A percentile compares a stretch with the other conserved stretches of the same genome.
phyloP scores from a whole-genome alignment of 2,797 vertebrate species.

The Falco biarmicus region DNA sequence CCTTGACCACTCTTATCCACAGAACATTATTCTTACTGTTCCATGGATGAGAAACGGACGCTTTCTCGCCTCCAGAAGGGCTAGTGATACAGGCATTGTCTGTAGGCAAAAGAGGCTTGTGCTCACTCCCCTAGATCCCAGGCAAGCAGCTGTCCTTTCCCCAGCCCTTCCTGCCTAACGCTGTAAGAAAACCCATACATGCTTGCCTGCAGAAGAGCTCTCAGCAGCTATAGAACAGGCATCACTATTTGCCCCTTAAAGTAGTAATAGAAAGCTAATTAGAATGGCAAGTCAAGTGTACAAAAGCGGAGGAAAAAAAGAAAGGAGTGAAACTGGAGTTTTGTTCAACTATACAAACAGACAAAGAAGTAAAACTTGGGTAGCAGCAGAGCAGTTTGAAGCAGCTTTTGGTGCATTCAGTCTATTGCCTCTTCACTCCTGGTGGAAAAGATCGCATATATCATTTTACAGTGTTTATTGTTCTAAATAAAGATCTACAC shows the following conservation, averaged over 20 bases:
- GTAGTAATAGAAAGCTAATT: slow-evolving; percentile 33
- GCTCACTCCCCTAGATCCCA: not conserved
- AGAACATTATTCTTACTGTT: not conserved
- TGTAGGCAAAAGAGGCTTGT: not conserved
- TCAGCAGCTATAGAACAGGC: not conserved
- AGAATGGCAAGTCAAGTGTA: slow-evolving; percentile 22
- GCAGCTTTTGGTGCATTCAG: slow-evolving; percentile 15
- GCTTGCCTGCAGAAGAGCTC: not conserved
- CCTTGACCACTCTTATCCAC: not conserved
- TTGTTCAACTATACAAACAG: not conserved
- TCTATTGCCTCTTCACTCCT: not conserved
- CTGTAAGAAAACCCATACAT: not conserved
- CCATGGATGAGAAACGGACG: not conserved
- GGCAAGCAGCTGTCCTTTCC: not conserved
- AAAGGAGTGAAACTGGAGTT: slow-evolving; percentile 7
- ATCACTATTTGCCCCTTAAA: slow-evolving; percentile 9
- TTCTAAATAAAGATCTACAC: slow-evolving; percentile 41
- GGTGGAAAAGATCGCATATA: slow-evolving; percentile 35
- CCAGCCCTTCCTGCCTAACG: not conserved
- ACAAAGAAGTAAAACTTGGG: slow-evolving; percentile 45
- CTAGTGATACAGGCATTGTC: not conserved
- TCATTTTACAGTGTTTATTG: slow-evolving; percentile 27
- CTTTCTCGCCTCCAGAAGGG: not conserved
- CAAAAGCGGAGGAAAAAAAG: not conserved
- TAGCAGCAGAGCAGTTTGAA: slow-evolving; percentile 27